These are phyloP conservation scores for Lithophane semibrunnea DNA, from an alignment of 2,888 invertebrate genomes.

Conservation along the genomic window DNA sequence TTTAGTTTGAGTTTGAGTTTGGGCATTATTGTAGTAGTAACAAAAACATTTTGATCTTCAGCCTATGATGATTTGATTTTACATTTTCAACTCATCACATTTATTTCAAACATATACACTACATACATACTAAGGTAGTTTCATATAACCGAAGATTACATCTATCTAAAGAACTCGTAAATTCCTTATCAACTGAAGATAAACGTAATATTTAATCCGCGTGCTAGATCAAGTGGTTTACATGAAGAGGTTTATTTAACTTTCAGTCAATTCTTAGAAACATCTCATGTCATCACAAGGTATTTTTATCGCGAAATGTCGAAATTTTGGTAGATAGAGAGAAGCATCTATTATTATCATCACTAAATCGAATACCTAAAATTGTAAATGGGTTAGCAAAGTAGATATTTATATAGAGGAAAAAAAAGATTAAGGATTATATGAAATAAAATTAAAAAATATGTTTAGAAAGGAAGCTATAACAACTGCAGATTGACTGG, in stretches of 20 bases:
- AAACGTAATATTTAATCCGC: slow-evolving; percentile 54
- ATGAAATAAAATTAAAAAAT: not conserved
- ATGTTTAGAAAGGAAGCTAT: not conserved
- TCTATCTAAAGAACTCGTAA: slow-evolving; percentile 59
- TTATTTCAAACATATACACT: slow-evolving; percentile 7
- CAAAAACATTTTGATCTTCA: not conserved
- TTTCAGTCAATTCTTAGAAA: slow-evolving; percentile 29
- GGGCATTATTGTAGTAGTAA: not conserved
- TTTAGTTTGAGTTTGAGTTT: too few relatives aligned
- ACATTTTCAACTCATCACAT: slow-evolving; percentile 1
- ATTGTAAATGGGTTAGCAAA: not conserved
- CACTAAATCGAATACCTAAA: not conserved
- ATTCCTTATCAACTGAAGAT: slow-evolving; percentile 57
- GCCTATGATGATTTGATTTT: not conserved
- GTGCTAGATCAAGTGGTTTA: slow-evolving; percentile 40
- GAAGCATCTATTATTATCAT: not conserved
- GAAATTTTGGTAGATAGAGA: slow-evolving; percentile 23
- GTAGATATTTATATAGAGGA: not conserved
- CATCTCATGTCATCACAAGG: slow-evolving; percentile 2
- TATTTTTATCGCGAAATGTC: slow-evolving; percentile 37
- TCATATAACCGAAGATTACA: slow-evolving; percentile 45
- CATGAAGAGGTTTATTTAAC: slow-evolving; percentile 46
- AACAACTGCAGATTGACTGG: not conserved
- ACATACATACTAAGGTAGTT: not conserved
- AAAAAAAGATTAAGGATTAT: not conserved